Conservation (phyloP, 2,797 vertebrate genomes). For the Chelmon rostratus region DNA sequence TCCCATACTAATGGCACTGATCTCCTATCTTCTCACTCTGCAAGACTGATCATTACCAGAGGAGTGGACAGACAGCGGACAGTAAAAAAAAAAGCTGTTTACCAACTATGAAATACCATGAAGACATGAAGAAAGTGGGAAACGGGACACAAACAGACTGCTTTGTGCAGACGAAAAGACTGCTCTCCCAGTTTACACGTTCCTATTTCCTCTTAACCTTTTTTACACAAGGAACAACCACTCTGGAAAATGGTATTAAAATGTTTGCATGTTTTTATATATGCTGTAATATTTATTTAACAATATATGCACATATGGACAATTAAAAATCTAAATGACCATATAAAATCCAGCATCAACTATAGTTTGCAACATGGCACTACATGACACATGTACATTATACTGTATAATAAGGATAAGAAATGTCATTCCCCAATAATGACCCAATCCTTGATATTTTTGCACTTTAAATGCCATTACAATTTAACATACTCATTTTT, state of each 20-base stretch:
- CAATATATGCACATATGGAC: conserved; percentile 56
- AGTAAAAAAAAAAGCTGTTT: background rate
- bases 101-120: background rate
- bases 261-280: conserved; percentile 32
- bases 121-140: conserved; percentile 20
- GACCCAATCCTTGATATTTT: conserved; percentile 29
- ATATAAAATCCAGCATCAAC: conserved; percentile 65
- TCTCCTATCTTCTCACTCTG: conserved; percentile 85
- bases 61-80: background rate
- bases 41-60: conserved; percentile 73
- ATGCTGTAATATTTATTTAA: conserved; percentile 75
- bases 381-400: conserved; percentile 38
- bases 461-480: conserved; percentile 14
- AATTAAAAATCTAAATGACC: conserved; percentile 24
- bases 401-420: conserved; percentile 28
- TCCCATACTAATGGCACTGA: conserved; percentile 73
- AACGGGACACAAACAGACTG: background rate
- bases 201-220: conserved; percentile 3
- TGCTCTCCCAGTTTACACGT: background rate
- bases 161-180: background rate
- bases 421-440: background rate
- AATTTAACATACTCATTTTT: background rate
- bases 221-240: conserved; percentile 6
- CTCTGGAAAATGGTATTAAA: background rate
- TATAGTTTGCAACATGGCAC: conserved; percentile 33